These are phyloP conservation scores for Cotesia typhae DNA, from an alignment of 1,140 invertebrate genomes.

Conservation along the genomic window DNA sequence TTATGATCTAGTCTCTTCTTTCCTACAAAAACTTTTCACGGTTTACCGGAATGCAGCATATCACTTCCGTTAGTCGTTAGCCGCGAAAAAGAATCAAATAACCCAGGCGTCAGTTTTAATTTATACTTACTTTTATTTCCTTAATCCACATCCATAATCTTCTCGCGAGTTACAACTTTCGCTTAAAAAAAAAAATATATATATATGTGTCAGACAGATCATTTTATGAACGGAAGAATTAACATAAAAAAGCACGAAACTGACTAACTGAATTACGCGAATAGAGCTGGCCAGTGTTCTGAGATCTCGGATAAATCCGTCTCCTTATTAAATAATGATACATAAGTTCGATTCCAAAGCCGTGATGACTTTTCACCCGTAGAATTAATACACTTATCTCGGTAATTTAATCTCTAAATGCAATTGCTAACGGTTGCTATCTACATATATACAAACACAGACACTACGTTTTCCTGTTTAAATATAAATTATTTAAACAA, in stretches of 20 bases:
- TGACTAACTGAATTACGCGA: conserved; percentile 33
- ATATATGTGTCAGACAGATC: conserved; percentile 20
- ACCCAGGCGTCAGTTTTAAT: too few relatives aligned
- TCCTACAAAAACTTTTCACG: conserved; percentile 32
- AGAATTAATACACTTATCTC: conserved; percentile 37
- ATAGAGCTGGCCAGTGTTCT: conserved; percentile 33
- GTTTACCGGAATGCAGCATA: conserved; percentile 35
- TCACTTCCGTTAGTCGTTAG: conserved; percentile 38
- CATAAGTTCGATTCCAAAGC: conserved; percentile 12
- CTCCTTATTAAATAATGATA: conserved; percentile 29
- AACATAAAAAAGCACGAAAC: conserved; percentile 10
- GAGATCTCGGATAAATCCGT: neutral
- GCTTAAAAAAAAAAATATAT: neutral
- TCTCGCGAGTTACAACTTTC: conserved; percentile 3
- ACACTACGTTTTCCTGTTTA: too few relatives aligned
- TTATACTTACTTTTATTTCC: too few relatives aligned
- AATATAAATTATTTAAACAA: neutral
- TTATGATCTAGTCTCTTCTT: neutral
- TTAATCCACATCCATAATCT: neutral
- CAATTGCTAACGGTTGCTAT: conserved; percentile 36
- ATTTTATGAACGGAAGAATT: conserved; percentile 5
- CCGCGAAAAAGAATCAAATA: conserved; percentile 10
- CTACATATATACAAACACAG: neutral
- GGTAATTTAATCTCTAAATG: conserved; percentile 41
- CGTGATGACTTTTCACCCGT: conserved; percentile 11